Conservation (phyloP, 1,140 invertebrate genomes). For the Arctopsyche grandis region DNA sequence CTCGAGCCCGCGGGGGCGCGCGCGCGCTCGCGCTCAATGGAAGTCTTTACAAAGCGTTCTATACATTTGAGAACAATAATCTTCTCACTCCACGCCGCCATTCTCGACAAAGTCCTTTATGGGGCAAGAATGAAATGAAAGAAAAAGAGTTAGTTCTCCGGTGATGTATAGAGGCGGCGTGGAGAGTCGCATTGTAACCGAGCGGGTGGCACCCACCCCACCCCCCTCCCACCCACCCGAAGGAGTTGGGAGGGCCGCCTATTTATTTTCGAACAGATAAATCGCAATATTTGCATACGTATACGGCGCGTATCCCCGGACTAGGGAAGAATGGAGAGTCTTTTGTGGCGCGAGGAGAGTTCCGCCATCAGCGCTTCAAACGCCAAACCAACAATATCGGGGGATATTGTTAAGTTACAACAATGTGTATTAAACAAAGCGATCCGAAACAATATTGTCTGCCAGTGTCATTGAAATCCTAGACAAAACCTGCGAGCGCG, state of each 20-base stretch:
- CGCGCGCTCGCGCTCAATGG: conserved; percentile 52
- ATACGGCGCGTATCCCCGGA: conserved; percentile 39
- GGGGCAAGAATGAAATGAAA: conserved; percentile 56
- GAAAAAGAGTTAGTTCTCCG: conserved; percentile 56
- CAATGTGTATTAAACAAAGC: conserved; percentile 55
- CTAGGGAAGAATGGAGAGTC: conserved; percentile 53
- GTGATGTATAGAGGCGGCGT: conserved; percentile 53
- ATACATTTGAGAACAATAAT: conserved; percentile 56
- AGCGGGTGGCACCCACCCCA: not conserved
- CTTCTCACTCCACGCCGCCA: conserved; percentile 54
- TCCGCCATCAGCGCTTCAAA: conserved; percentile 39
- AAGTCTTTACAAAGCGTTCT: conserved; percentile 56
- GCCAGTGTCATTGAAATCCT: conserved; percentile 54
- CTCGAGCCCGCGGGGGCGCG: conserved; percentile 25
- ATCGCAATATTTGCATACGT: conserved; percentile 55
- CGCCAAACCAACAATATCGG: conserved; percentile 47
- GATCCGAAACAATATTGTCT: conserved; percentile 55
- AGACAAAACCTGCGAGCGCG: conserved; percentile 46
- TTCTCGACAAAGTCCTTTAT: conserved; percentile 56
- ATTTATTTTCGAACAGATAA: conserved; percentile 55
- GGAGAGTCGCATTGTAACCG: conserved; percentile 50
- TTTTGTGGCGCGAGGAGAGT: conserved; percentile 49
- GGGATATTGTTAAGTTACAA: conserved; percentile 54
- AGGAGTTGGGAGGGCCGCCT: conserved; percentile 24
- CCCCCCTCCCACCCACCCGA: conserved; percentile 28